Evolutionary conservation across 1,140 invertebrate genomes (phyloP), one percentile per base, ranked within the genome.

Genomic region (Neodiprion virginianus): DNA sequence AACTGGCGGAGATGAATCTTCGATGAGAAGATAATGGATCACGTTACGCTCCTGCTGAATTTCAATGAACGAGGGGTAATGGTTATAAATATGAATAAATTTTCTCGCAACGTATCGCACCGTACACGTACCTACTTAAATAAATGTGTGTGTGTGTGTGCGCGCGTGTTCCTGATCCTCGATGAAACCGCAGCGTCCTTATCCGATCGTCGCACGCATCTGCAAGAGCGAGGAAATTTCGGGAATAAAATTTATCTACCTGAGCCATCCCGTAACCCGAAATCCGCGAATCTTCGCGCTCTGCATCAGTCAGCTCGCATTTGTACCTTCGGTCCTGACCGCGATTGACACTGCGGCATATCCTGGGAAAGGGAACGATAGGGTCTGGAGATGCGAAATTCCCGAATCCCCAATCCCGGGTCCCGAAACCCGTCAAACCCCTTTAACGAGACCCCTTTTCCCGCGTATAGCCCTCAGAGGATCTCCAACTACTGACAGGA

Each of bases 381-480:
- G 53, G 53, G 11, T 40, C n/a, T 61, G 5, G n/a, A 61, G 53
- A 61, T 12, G 53, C n/a, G 53, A 40, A 40, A 61, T 40, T 40
- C 28, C 28, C 28, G 28, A 61, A 61, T 61, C 53, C 53, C 28
- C 2, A 40, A 61, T 61, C 53, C 53, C n/a, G 53, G 7, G 8
- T 61, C 53, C 53, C n/a, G 53, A 61, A 17, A 61, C 11, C 53
- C 53, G 11, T 17, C 11, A 61, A 17, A 61, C 53, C 53, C 53
- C 53, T 61, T 61, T 61, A 61, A 61, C 53, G 53, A 61, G 53
- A 61, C 53, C 53, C 28, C 53, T 61, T 61, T 61, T 61, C 53
- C 53, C n/a, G n/a, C 7, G 5, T 61, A 61, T 14, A 61, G 53
- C 53, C 8, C 53, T 61, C 53, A 4, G 53, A 61, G 53, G 53